Evolutionary conservation across 2,888 invertebrate genomes (phyloP).

Genomic region (Anoplius nigerrimus): DNA sequence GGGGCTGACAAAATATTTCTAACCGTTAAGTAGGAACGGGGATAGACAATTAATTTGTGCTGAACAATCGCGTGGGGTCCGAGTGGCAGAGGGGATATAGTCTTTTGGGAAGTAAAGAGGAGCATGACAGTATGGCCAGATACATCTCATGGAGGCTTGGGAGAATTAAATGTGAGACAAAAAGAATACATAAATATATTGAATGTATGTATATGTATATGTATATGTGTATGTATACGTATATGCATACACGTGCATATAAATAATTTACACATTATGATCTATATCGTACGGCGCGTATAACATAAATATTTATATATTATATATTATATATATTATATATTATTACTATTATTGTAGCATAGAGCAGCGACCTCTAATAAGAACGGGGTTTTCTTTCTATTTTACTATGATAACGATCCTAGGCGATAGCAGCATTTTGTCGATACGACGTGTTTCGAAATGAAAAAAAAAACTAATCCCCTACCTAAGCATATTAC

Average conservation of each 20-base stretch:
- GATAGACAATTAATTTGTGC: no score
- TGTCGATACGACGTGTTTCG: slow-evolving; percentile 44
- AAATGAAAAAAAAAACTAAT: slow-evolving; percentile 17
- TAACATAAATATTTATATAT: slow-evolving; percentile 55
- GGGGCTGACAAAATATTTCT: no score
- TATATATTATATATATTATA: slow-evolving; percentile 36
- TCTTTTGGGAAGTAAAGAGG: no score
- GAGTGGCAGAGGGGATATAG: no score
- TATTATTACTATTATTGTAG: slow-evolving; percentile 43
- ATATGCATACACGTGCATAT: slow-evolving; percentile 15
- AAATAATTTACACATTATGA: slow-evolving; percentile 42
- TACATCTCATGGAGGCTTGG: no score
- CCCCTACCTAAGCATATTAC: slow-evolving; percentile 31
- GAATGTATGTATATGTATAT: slow-evolving; percentile 2
- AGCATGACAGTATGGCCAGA: no score
- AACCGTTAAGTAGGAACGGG: no score
- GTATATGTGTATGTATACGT: not conserved
- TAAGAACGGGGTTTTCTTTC: slow-evolving; percentile 60
- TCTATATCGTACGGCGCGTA: slow-evolving; percentile 52
- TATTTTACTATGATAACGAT: slow-evolving; percentile 67
- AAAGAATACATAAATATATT: slow-evolving; percentile 4
- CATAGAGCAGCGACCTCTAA: slow-evolving; percentile 47
- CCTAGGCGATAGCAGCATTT: slow-evolving; percentile 50
- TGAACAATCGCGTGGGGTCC: no score
- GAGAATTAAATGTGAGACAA: not conserved